Percentiles rank a stretch among this genome's conserved stretches.
Evolutionary conservation across 92 coral and sea anemone genomes (phyloP).

Genomic region (Isaurus tuberculatus): DNA sequence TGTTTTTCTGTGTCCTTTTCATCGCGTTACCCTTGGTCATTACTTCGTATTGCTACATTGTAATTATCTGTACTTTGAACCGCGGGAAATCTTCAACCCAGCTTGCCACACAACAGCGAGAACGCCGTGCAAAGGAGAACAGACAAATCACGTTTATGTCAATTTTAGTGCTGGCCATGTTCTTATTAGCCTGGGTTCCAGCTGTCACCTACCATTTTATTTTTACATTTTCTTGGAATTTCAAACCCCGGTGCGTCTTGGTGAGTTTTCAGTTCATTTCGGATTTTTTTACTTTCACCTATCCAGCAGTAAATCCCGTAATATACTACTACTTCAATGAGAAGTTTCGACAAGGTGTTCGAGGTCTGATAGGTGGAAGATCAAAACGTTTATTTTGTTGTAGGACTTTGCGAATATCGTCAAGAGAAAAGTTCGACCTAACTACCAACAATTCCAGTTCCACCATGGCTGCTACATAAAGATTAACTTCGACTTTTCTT

Average conservation of each 20-base stretch:
- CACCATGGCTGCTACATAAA: neutral
- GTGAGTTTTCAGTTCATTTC: slow-evolving; percentile 22
- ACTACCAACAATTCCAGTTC: neutral
- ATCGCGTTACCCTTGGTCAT: slow-evolving; percentile 26
- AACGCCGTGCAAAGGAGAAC: slow-evolving; percentile 41
- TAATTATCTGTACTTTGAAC: slow-evolving; percentile 33
- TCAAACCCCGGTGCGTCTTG: neutral
- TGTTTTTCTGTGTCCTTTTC: slow-evolving; percentile 5
- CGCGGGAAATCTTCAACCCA: slow-evolving; percentile 32
- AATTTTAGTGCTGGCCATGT: slow-evolving; percentile 9
- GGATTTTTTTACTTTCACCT: slow-evolving; percentile 34
- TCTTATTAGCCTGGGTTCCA: slow-evolving; percentile 26
- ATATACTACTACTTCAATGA: slow-evolving; percentile 29
- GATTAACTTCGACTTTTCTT: neutral
- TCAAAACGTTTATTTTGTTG: neutral
- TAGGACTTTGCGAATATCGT: slow-evolving; percentile 22
- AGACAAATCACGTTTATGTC: slow-evolving; percentile 41
- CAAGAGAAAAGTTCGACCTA: slow-evolving; percentile 17
- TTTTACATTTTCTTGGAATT: slow-evolving; percentile 32
- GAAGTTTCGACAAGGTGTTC: slow-evolving; percentile 36
- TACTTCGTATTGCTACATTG: slow-evolving; percentile 3
- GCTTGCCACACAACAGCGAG: slow-evolving; percentile 23
- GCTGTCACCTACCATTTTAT: slow-evolving; percentile 12
- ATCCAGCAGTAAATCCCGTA: slow-evolving; percentile 39
- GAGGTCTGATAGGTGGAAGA: neutral